phyloP scores from a whole-genome alignment of 2,113 vertebrate species.

The Prietella phreatophila region DNA sequence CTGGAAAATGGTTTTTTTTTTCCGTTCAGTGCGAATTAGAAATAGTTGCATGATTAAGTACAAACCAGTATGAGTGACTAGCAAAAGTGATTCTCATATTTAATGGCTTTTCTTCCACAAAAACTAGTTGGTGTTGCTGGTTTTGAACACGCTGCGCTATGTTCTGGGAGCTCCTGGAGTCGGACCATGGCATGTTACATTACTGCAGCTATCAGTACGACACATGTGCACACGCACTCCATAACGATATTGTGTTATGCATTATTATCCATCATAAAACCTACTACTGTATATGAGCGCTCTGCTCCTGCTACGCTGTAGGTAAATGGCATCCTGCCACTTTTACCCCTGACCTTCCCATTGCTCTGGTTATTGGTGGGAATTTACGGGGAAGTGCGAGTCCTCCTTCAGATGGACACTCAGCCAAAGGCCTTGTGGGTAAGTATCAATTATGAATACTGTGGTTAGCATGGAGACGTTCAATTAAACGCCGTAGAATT shows the following conservation, averaged over 20 bases:
- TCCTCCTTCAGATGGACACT: conserved; percentile 39
- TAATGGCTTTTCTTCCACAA: neutral
- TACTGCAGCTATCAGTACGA: conserved; percentile 50
- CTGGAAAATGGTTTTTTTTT: neutral
- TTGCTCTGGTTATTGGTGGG: conserved; percentile 51
- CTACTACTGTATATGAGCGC: neutral
- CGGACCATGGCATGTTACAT: conserved; percentile 47
- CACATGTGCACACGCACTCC: neutral
- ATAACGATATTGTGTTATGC: neutral
- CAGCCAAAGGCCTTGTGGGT: conserved; percentile 31
- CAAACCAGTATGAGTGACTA: neutral
- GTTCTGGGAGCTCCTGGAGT: conserved; percentile 50
- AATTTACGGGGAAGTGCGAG: conserved; percentile 40
- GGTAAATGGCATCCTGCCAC: conserved; percentile 47
- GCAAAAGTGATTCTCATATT: neutral
- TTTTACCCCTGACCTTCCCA: conserved; percentile 52
- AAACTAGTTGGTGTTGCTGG: conserved; percentile 34
- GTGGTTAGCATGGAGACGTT: neutral
- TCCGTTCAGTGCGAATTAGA: neutral
- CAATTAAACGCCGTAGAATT: neutral
- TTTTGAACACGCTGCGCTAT: conserved; percentile 43
- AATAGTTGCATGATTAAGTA: neutral
- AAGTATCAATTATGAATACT: neutral
- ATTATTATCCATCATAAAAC: neutral
- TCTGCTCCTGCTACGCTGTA: neutral